phyloP scores from a whole-genome alignment of 2,797 vertebrate genomes.

The Labroides dimidiatus region DNA sequence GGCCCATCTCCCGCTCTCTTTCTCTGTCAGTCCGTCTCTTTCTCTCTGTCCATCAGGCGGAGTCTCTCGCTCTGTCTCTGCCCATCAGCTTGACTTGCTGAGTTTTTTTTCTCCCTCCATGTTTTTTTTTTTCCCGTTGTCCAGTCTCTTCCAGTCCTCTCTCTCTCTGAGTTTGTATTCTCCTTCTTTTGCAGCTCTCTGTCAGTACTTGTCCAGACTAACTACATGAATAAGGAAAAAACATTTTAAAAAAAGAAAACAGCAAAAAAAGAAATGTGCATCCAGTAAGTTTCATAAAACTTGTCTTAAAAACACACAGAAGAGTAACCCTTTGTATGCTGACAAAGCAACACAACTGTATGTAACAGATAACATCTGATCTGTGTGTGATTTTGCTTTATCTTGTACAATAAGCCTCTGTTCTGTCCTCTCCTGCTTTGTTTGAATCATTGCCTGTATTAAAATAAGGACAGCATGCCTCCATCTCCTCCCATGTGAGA shows the following conservation, averaged over 20 bases:
- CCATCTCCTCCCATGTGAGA: too few relatives aligned
- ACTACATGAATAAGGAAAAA: conserved; percentile 35
- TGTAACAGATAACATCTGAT: too few relatives aligned
- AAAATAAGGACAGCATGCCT: too few relatives aligned
- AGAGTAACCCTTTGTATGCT: too few relatives aligned
- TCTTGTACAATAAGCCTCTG: too few relatives aligned
- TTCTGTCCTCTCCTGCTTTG: too few relatives aligned
- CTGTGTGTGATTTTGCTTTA: too few relatives aligned
- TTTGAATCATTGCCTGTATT: too few relatives aligned
- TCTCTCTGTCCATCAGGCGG: conserved; percentile 66
- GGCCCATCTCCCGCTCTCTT: conserved; percentile 67
- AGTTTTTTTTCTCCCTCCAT: conserved; percentile 41
- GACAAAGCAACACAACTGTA: too few relatives aligned
- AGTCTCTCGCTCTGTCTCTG: conserved; percentile 50
- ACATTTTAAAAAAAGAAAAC: too few relatives aligned
- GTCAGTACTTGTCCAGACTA: neutral
- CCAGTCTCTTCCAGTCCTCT: conserved; percentile 23
- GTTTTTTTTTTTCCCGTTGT: conserved; percentile 42
- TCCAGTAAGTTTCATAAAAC: neutral
- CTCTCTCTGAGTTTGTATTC: conserved; percentile 6
- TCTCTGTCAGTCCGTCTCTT: conserved; percentile 69
- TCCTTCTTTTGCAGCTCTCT: neutral
- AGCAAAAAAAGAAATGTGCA: too few relatives aligned
- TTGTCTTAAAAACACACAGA: neutral
- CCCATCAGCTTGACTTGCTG: conserved; percentile 57